phyloP scores from a whole-genome alignment of 2,888 invertebrate species.

The Corbicula japonica region DNA sequence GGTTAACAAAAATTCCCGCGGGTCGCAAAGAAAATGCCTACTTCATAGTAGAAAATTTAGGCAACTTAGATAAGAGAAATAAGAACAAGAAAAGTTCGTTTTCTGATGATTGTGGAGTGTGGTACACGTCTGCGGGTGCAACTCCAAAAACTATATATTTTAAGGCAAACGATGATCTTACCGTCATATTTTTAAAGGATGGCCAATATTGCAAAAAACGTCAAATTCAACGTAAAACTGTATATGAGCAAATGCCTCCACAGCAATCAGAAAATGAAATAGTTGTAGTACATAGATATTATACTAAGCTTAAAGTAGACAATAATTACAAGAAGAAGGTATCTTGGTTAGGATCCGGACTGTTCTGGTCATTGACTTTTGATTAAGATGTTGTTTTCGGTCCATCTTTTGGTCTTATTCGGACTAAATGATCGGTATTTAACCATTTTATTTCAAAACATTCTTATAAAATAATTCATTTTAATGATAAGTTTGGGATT shows the following conservation, averaged over 20 bases:
- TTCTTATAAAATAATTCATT: too few relatives aligned
- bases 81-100: conserved; percentile 17
- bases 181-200: conserved; percentile 19
- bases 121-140: conserved; percentile 4
- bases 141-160: conserved; percentile 30
- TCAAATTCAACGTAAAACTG: conserved; percentile 4
- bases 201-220: background rate
- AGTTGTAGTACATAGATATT: conserved; percentile 29
- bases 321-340: conserved; percentile 49
- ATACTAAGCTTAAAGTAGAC: conserved; percentile 26
- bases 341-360: conserved; percentile 45
- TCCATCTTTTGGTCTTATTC: too few relatives aligned
- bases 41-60: conserved; percentile 39
- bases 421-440: too few relatives aligned
- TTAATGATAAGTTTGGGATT: too few relatives aligned
- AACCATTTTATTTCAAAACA: too few relatives aligned
- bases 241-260: conserved; percentile 32
- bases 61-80: conserved; percentile 26
- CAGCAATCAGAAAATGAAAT: conserved; percentile 30
- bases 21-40: conserved; percentile 47
- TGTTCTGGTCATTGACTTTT: too few relatives aligned
- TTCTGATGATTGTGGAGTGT: conserved; percentile 44
- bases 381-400: too few relatives aligned
- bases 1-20: conserved; percentile 8
- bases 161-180: conserved; percentile 9